Evolutionary conservation across 2,888 invertebrate species (phyloP).

Genomic region (Lasioglossum marginatum): DNA sequence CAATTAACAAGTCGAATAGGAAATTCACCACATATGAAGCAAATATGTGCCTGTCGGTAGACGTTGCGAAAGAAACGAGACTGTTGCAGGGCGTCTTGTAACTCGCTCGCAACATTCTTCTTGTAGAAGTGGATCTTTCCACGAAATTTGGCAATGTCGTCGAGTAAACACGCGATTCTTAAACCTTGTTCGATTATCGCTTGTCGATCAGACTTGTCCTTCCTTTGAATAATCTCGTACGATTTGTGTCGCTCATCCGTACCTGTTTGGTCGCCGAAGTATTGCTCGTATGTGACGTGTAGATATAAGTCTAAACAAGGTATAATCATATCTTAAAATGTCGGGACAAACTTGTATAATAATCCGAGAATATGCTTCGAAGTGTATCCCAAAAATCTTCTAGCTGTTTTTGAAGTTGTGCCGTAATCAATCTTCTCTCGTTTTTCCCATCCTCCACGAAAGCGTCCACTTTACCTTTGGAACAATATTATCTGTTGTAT

Average conservation of each 20-base stretch:
- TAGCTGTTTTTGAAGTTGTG: conserved; percentile 63
- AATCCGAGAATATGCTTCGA: conserved; percentile 62
- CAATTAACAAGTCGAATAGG: not conserved
- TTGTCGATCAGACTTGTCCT: conserved; percentile 72
- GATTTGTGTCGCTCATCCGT: conserved; percentile 65
- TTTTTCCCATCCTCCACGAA: conserved; percentile 78
- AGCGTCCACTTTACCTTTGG: conserved; percentile 75
- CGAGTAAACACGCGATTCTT: conserved; percentile 65
- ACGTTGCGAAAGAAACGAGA: conserved; percentile 68
- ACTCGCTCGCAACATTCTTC: conserved; percentile 40
- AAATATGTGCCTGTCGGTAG: conserved; percentile 67
- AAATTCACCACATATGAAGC: conserved; percentile 69
- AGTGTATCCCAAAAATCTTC: conserved; percentile 63
- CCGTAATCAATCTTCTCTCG: conserved; percentile 53
- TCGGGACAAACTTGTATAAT: conserved; percentile 61
- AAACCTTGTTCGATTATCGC: conserved; percentile 70
- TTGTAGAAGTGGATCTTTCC: conserved; percentile 56
- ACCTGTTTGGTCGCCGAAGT: conserved; percentile 51
- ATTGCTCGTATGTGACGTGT: not conserved
- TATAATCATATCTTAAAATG: too few species aligned
- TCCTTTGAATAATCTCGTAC: conserved; percentile 71
- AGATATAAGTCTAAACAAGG: not conserved
- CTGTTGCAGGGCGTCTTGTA: conserved; percentile 67
- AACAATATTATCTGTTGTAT: not conserved
- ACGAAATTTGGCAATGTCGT: conserved; percentile 68